These are phyloP conservation scores for Parus major DNA, from an alignment of 2,113 vertebrate species.

Conservation along the genomic window DNA sequence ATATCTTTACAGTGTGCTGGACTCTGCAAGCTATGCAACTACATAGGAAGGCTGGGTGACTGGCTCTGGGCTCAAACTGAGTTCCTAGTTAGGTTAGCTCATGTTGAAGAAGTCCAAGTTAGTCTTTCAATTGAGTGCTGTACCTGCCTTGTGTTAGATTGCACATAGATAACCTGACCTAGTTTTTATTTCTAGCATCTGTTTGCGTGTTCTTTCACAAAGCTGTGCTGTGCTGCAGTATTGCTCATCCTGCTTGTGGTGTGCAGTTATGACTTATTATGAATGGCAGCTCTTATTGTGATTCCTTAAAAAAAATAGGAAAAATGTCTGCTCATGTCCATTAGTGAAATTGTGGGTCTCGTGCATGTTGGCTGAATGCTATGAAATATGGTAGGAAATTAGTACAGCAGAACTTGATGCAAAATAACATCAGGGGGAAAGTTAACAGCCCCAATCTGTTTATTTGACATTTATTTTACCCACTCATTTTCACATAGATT, in stretches of 20 bases:
- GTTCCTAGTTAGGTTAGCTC: neutral
- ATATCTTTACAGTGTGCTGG: neutral
- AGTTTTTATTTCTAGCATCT: neutral
- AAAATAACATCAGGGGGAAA: neutral
- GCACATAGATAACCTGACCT: neutral
- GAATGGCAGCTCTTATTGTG: neutral
- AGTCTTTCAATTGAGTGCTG: neutral
- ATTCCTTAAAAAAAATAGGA: neutral
- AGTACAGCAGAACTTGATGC: neutral
- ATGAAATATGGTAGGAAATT: neutral
- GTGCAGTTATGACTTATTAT: neutral
- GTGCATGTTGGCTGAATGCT: neutral
- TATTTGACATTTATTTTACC: neutral
- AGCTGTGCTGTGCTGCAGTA: neutral
- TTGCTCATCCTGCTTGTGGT: neutral
- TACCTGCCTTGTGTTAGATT: neutral
- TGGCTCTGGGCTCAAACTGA: neutral
- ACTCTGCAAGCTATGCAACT: neutral
- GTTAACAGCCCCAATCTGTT: neutral
- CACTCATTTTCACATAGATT: neutral
- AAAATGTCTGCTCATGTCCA: neutral
- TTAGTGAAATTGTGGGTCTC: neutral
- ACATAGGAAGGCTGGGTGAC: neutral
- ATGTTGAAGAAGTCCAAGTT: neutral
- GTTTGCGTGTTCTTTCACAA: neutral